Conservation (phyloP, 2,888 invertebrate genomes). For the Lithophane leautieri region DNA sequence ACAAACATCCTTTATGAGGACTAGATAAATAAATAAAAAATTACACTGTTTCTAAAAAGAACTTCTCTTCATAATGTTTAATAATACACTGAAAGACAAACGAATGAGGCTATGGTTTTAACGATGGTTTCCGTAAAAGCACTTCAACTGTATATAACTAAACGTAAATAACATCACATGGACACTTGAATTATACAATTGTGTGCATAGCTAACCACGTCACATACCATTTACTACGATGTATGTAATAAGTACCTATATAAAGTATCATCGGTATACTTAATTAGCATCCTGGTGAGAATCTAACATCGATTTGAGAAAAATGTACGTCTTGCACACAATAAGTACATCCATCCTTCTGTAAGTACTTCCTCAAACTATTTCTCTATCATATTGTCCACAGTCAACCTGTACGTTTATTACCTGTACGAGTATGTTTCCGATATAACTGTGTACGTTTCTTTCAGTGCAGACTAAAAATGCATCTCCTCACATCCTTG, state of each 20-base stretch:
- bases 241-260: neutral
- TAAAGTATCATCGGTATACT: neutral
- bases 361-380: neutral
- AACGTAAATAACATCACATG: slow-evolving; percentile 13
- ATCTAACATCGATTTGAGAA: neutral
- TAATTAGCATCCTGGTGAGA: too few relatives aligned
- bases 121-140: slow-evolving; percentile 32
- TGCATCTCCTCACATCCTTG: neutral
- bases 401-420: too few relatives aligned
- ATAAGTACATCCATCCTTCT: slow-evolving; percentile 2
- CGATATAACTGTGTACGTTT: too few relatives aligned
- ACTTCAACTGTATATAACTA: slow-evolving; percentile 16
- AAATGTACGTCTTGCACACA: neutral
- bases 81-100: slow-evolving; percentile 37
- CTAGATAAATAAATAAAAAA: neutral
- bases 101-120: slow-evolving; percentile 24
- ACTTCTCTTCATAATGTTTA: slow-evolving; percentile 28
- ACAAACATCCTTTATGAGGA: slow-evolving; percentile 73
- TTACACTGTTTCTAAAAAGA: neutral
- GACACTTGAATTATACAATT: slow-evolving; percentile 8
- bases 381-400: neutral
- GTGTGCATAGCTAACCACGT: slow-evolving; percentile 11
- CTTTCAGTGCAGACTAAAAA: too few relatives aligned
- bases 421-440: too few relatives aligned
- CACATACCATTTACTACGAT: neutral